Evolutionary conservation across 2,797 vertebrate species (phyloP).

Genomic region (Fringilla coelebs): DNA sequence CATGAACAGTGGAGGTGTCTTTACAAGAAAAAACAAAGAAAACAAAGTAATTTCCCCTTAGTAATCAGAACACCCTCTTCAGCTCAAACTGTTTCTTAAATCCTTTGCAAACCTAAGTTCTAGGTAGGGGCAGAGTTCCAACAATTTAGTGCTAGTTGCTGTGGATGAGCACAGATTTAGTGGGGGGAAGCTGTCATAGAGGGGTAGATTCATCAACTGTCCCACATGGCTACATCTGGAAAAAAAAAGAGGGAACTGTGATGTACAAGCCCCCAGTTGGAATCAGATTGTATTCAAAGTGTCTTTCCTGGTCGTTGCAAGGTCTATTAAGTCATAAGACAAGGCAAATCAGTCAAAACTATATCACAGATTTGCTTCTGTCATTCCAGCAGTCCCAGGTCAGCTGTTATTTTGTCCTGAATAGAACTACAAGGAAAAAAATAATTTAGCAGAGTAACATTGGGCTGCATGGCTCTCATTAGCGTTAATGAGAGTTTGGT

Average conservation of each 20-base stretch:
- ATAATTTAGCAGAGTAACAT: neutral
- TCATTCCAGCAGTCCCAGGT: neutral
- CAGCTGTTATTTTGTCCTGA: neutral
- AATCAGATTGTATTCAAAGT: neutral
- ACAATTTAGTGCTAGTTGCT: rapidly evolving
- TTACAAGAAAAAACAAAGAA: neutral
- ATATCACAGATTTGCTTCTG: neutral
- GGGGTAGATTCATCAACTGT: neutral
- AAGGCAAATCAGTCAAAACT: neutral
- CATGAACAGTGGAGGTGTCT: neutral
- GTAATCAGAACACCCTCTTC: neutral
- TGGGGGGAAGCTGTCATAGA: neutral
- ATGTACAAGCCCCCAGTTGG: neutral
- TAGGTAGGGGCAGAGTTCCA: neutral
- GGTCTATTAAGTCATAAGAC: neutral
- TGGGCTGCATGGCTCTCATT: neutral
- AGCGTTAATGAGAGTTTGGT: neutral
- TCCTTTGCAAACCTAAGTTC: neutral
- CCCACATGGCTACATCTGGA: neutral
- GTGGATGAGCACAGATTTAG: neutral
- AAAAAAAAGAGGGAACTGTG: neutral
- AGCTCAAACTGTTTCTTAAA: neutral
- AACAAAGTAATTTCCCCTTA: neutral
- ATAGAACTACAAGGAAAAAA: neutral
- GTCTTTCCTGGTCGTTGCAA: neutral